Base-by-base conservation (phyloP, 1,140 invertebrate genomes). In the Pentalonia nigronervosa region DNA sequence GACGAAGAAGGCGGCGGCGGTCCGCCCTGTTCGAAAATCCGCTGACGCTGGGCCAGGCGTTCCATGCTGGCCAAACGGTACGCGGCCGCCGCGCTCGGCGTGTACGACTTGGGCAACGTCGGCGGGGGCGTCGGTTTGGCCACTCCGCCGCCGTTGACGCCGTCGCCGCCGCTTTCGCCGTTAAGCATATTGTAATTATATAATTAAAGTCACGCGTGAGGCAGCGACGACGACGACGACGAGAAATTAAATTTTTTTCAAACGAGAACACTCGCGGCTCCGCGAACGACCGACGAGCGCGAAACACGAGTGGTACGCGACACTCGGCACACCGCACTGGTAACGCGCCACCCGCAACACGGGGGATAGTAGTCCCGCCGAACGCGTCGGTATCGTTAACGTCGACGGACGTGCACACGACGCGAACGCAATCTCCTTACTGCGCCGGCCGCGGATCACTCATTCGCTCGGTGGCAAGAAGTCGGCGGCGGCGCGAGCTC, bases 41-140 rank as follows among this genome's bases (percentile, higher is more conserved):
- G 96, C 94, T 97, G 97, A 83, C 97, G 95, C 94, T 97, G 97
- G 30, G 97, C 97, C 93, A 97, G 95, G 60, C 96, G 96, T 95
- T 97, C 97, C 83, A 96, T 95, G 94, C 96, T 95, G 94, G 95
- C 94, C 94, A 95, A 95, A 11, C 94, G 93, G 93, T 94, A 94
- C 20, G 95, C 96, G 95, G 94, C 95, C 96, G 67, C 96, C 95
- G 41, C 96, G 96, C 87, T 96, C 96, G 94, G 96, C 96, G 94
- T 96, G 96, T 94, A 96, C 94, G 97, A 97, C 94, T 97, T 97
- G 21, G 97, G 97, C 94, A 97, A 94, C 25, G 96, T 97, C n/a
- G 97, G 97, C 50, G 96, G 96, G 83, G 96, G 96, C 88, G 96
- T 96, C 76, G 96, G 96, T 91, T 94, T 94, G 41, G 94, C 89